A percentile compares a stretch with the other conserved stretches of the same genome.
phyloP scores from a whole-genome alignment of 2,888 invertebrate species.

The Beris morrisii region DNA sequence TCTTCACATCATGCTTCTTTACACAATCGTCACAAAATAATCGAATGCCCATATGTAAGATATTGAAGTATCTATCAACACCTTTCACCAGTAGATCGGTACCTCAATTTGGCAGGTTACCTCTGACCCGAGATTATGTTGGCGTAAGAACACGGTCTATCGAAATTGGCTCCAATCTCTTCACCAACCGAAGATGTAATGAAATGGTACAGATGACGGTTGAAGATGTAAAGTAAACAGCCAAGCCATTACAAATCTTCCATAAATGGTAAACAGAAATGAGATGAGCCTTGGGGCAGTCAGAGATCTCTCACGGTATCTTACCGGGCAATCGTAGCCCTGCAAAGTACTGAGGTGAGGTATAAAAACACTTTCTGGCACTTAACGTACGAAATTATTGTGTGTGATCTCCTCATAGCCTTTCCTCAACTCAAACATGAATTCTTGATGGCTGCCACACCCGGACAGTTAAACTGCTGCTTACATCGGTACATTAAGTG shows the following conservation, averaged over 20 bases:
- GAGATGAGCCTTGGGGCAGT: constrained; percentile 9
- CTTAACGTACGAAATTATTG: constrained; percentile 37
- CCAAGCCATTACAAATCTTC: constrained; percentile 32
- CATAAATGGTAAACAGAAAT: constrained; percentile 34
- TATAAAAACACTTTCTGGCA: constrained; percentile 30
- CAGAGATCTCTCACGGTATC: neutral
- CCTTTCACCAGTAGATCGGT: constrained; percentile 3
- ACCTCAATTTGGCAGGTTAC: constrained; percentile 17
- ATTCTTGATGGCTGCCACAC: constrained; percentile 32
- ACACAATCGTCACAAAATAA: no score
- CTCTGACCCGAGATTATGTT: constrained; percentile 10
- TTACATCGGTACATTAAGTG: constrained; percentile 21
- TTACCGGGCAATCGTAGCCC: neutral
- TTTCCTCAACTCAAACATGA: constrained; percentile 10
- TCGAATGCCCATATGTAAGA: neutral
- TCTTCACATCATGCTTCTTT: no score
- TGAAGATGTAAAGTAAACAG: constrained; percentile 24
- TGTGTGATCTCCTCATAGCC: constrained; percentile 24
- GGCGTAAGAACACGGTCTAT: neutral
- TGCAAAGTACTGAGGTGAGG: constrained; percentile 8
- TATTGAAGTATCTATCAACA: constrained; percentile 13
- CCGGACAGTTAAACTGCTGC: constrained; percentile 33
- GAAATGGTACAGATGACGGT: constrained; percentile 11
- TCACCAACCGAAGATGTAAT: neutral
- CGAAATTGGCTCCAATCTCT: constrained; percentile 3